Base-by-base conservation (phyloP, 2,888 invertebrate genomes). In the Agrochola lota region DNA sequence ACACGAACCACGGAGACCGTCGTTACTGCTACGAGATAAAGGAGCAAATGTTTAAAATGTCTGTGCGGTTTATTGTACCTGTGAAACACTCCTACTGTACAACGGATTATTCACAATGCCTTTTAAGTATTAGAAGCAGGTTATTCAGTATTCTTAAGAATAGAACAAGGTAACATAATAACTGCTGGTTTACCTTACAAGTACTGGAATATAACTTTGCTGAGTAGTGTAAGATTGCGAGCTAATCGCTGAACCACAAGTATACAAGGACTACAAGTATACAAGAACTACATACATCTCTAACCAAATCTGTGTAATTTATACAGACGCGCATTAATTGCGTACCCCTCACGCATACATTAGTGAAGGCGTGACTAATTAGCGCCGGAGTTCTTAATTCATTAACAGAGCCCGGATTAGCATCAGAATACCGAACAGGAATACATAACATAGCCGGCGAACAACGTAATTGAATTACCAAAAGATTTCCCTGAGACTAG, bases 311-410 rank as follows among this genome's bases (percentile, higher is more conserved):
- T 43, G 64, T 60, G 80, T 60, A 60, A 80, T 60, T 55, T 60
- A 66, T 74, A 40, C 78, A 80, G 74, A 74, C 80, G 52, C 66
- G 80, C 52, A 30, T 73, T 80, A 55, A 55, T 26, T 60, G 78
- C 60, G 80, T 8, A 43, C 78, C 67, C 55, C 60, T 62, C 80
- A 49, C 80, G 78, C 74, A 62, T 68, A 80, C 62, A 67, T 40
- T 30, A 79, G 40, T 30, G 46, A 12, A 46, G 80, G 74, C 81
- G 79, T 67, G 66, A 80, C 79, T 80, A 46, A 79, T 67, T 79
- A 67, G 74, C 74, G 46, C 81, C 67, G 52, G 74, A 80, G 67
- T 79, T 79, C 74, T 74, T 79, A 80, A 74, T 79, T 79, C 79
- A 74, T 80, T 74, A 80, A 68, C 74, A 60, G 46, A 74, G 55